These are phyloP conservation scores for Scopus umbretta DNA, from an alignment of 2,113 vertebrate genomes.

Conservation along the genomic window DNA sequence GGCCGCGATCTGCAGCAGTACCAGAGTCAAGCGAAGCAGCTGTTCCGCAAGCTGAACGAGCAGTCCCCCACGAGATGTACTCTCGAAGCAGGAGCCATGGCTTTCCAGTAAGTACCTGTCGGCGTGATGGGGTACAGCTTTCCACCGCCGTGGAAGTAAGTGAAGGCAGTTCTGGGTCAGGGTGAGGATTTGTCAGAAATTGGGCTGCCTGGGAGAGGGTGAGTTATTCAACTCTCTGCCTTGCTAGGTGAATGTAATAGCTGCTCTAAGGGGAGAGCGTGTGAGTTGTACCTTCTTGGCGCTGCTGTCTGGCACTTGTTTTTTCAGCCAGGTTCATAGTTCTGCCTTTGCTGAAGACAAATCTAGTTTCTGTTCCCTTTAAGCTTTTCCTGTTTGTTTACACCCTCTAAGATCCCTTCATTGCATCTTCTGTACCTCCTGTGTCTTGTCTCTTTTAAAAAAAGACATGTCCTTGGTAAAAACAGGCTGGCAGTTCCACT, in stretches of 20 bases:
- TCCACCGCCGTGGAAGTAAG: fast-evolving
- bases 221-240: no score
- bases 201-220: not conserved
- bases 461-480: not conserved
- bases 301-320: not conserved
- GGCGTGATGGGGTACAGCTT: fast-evolving
- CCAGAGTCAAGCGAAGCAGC: conserved; percentile 96
- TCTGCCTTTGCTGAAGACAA: not conserved
- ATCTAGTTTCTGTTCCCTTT: fast-evolving
- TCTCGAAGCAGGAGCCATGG: conserved; percentile 90
- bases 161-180: fast-evolving
- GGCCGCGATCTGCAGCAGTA: conserved; percentile 96
- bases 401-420: fast-evolving
- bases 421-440: fast-evolving
- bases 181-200: fast-evolving
- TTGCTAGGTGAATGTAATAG: not conserved
- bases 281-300: not conserved
- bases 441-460: not conserved
- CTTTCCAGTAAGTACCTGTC: conserved; percentile 91
- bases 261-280: fast-evolving
- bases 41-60: conserved; percentile 95
- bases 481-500: not conserved
- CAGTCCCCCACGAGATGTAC: conserved; percentile 95
- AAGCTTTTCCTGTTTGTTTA: not conserved
- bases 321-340: not conserved